Base-by-base conservation (phyloP, 2,888 invertebrate genomes). In the Cheilosia grossa region DNA sequence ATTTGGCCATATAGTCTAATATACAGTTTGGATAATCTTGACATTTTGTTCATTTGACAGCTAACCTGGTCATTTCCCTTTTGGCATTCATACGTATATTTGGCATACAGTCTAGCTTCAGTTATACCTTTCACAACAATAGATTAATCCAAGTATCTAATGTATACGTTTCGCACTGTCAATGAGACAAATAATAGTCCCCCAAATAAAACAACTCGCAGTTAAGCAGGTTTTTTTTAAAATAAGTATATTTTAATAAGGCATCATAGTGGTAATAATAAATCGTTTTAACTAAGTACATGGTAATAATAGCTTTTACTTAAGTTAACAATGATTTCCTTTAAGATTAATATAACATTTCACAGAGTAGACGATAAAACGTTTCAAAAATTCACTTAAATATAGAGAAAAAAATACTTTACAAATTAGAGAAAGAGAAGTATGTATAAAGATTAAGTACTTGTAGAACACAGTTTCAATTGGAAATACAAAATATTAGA, bases 211-310 rank as follows among this genome's bases (percentile, higher is more conserved):
- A 53, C 7, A 53, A 54, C 33, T 1, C 1, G 27, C n/a, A 44
- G 9, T n/a, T 53, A 51, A 59, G 53, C 61, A 53, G 7, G 2
- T 30, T 30, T 74, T 54, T 49, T 82, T 73, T 58, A 10, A 69
- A 74, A 83, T 64, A 53, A 74, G 63, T 79, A 79, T 79, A 79
- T 77, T 79, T 69, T 69, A 64, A 82, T 82, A 83, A 83, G 82
- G 82, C 82, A 83, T 83, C 79, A 64, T 79, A 69, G 33, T 74
- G 79, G 69, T 83, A 74, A 79, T 69, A 58, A 27, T 82, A 67
- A 69, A 53, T 73, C 79, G 17, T 19, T 79, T 73, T 79, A 74
- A 73, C 72, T 82, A 82, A 79, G 56, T 73, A 82, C 67, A 82
- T 63, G 40, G 47, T 67, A 17, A 64, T 56, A n/a, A 67, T 51